A percentile compares a stretch with the other conserved stretches of the same genome.
Conservation (phyloP, 2,888 invertebrate genomes). For the Muscina levida region DNA sequence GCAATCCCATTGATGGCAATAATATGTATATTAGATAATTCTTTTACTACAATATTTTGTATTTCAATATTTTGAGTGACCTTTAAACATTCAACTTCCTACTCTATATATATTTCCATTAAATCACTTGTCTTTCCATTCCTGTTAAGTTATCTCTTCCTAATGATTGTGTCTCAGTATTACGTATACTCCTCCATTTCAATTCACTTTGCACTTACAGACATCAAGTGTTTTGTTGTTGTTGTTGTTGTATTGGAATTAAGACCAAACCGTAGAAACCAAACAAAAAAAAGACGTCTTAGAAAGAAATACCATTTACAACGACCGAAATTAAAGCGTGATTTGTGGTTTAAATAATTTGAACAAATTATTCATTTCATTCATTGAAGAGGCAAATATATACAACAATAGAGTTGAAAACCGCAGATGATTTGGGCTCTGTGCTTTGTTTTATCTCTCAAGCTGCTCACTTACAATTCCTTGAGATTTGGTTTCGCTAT, state of each 20-base stretch:
- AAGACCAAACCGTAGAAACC: not conserved
- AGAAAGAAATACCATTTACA: constrained; percentile 2
- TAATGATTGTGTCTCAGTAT: not conserved
- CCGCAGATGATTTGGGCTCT: constrained; percentile 28
- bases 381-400: constrained; percentile 18
- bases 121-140: not conserved
- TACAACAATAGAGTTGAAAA: constrained; percentile 19
- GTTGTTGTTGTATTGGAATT: not conserved
- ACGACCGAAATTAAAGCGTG: constrained; percentile 60
- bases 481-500: constrained; percentile 1
- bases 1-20: too few relatives aligned
- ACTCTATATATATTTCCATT: not conserved
- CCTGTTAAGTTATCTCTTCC: not conserved
- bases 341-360: constrained; percentile 66
- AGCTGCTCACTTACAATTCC: not conserved
- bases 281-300: not conserved
- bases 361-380: constrained; percentile 64
- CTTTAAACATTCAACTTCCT: too few relatives aligned
- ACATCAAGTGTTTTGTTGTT: constrained; percentile 3
- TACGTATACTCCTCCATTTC: not conserved
- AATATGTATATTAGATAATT: too few relatives aligned
- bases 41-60: too few relatives aligned
- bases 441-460: not conserved
- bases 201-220: not conserved
- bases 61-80: too few relatives aligned